Percentiles rank a stretch among this genome's conserved stretches.
Conservation (phyloP, 2,797 vertebrate species). For the Psittacula derbiana region DNA sequence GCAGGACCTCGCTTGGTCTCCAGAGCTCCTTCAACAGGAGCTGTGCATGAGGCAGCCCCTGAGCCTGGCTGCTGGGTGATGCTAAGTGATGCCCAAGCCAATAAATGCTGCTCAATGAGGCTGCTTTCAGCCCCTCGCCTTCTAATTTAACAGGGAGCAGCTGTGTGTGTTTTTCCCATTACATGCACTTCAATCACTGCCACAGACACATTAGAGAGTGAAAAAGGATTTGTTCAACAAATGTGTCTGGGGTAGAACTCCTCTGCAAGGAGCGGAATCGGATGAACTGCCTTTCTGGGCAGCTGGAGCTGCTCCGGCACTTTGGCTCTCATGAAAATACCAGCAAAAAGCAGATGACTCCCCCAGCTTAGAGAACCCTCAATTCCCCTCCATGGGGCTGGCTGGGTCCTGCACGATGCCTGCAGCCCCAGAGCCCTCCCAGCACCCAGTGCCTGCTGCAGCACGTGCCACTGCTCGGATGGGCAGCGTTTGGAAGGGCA, state of each 20-base stretch:
- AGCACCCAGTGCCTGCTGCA: background rate
- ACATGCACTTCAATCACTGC: background rate
- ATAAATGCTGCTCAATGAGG: background rate
- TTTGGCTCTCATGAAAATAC: background rate
- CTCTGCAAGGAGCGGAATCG: background rate
- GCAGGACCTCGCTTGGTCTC: background rate
- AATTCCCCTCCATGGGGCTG: rapidly evolving
- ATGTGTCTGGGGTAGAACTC: background rate
- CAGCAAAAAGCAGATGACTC: background rate
- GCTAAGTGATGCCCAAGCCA: rapidly evolving
- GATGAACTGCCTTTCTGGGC: background rate
- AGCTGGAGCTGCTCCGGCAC: background rate
- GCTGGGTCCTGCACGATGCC: background rate
- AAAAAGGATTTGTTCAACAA: slow-evolving; percentile 6
- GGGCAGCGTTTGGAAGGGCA: background rate
- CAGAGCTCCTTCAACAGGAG: background rate
- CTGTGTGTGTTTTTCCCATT: background rate
- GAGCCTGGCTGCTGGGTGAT: background rate
- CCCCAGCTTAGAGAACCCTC: background rate
- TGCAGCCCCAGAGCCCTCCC: background rate
- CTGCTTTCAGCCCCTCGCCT: background rate
- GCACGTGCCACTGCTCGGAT: rapidly evolving
- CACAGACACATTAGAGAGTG: background rate
- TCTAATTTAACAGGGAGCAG: background rate
- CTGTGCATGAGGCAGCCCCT: rapidly evolving